Evolutionary conservation across 2,797 vertebrate species (phyloP).

Genomic region (Eremophila alpestris): DNA sequence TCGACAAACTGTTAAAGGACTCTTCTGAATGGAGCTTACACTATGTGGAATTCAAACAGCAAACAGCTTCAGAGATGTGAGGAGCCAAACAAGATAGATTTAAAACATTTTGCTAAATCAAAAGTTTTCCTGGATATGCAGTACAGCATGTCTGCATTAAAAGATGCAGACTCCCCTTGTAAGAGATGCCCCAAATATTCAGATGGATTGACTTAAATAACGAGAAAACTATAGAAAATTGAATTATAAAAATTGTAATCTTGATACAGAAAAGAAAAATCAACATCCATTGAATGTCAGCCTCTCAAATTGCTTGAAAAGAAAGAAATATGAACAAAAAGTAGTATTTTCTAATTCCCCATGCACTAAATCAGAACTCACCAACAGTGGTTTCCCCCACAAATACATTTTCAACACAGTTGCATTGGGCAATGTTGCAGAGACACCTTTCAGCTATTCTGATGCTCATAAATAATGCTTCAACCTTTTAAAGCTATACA

Average conservation of each 20-base stretch:
- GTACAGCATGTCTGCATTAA: background rate
- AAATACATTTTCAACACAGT: background rate
- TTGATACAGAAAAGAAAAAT: background rate
- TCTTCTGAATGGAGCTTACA: background rate
- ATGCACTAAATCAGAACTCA: background rate
- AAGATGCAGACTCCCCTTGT: background rate
- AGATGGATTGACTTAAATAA: background rate
- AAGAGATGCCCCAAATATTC: background rate
- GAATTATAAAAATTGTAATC: background rate
- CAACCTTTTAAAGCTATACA: background rate
- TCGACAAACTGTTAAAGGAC: background rate
- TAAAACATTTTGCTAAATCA: background rate
- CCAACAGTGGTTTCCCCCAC: background rate
- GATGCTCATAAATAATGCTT: background rate
- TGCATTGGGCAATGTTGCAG: background rate
- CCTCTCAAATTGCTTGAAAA: background rate
- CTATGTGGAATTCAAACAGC: background rate
- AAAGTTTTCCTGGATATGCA: background rate
- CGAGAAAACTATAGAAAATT: background rate
- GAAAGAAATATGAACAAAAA: background rate
- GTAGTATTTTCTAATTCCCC: background rate
- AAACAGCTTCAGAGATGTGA: background rate
- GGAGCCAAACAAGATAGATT: background rate
- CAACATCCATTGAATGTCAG: background rate
- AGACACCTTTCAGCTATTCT: background rate